Conservation (phyloP, 2,113 vertebrate species). For the Orcinus orca region DNA sequence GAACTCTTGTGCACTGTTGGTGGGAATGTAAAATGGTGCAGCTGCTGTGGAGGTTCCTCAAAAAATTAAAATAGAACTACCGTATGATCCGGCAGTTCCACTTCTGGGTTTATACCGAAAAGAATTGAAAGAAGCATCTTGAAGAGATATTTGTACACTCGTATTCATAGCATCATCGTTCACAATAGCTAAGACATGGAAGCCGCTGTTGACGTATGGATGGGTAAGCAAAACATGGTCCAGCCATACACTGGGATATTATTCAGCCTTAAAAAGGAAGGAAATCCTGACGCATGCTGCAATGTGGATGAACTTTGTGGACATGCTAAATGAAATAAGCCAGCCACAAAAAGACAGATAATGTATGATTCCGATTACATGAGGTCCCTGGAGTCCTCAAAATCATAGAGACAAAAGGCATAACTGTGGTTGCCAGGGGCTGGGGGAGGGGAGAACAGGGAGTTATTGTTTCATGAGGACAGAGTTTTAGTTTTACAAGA, state of each 20-base stretch:
- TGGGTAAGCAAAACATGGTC: not conserved
- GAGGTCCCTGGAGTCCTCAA: too few relatives aligned
- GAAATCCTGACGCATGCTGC: fast-evolving
- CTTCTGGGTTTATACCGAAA: not conserved
- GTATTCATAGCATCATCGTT: not conserved
- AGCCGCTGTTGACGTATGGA: not conserved
- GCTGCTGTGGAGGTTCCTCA: not conserved
- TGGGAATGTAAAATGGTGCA: not conserved
- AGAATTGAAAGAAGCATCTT: not conserved
- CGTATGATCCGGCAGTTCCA: not conserved
- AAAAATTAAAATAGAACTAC: not conserved
- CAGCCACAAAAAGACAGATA: too few relatives aligned
- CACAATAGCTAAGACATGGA: not conserved
- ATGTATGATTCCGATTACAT: fast-evolving
- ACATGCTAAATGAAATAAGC: too few relatives aligned
- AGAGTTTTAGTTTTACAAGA: not conserved
- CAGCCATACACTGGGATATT: not conserved
- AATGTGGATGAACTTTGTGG: not conserved
- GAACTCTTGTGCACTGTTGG: not conserved
- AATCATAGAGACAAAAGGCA: fast-evolving
- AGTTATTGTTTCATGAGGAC: not conserved
- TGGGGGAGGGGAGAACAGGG: fast-evolving
- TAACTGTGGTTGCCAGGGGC: not conserved
- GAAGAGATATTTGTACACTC: not conserved
- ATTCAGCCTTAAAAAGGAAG: not conserved